Evolutionary conservation across 1,140 invertebrate species (phyloP).

Genomic region (Heliconius hewitsoni): DNA sequence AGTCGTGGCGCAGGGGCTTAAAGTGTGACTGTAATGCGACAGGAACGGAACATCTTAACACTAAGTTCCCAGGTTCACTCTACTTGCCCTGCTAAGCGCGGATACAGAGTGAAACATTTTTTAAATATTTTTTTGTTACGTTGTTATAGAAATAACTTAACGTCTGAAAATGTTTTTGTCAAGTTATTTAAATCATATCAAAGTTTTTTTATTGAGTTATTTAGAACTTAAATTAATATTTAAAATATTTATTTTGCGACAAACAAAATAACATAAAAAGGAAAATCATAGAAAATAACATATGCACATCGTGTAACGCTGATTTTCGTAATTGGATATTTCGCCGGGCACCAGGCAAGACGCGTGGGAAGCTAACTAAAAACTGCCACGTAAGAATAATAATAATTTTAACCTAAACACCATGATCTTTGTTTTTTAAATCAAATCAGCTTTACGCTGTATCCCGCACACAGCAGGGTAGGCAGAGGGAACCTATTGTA

Average conservation of each 20-base stretch:
- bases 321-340: slow-evolving; percentile 53
- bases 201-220: not conserved
- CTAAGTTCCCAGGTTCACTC: too few relatives aligned
- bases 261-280: slow-evolving; percentile 4
- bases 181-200: not conserved
- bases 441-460: too few relatives aligned
- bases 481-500: too few relatives aligned
- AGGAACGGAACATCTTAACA: too few relatives aligned
- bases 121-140: too few relatives aligned
- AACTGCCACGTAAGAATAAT: slow-evolving; percentile 45
- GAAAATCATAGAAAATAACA: slow-evolving; percentile 39
- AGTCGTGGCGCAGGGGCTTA: too few relatives aligned
- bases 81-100: too few relatives aligned
- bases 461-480: too few relatives aligned
- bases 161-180: too few relatives aligned
- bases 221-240: not conserved
- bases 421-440: not conserved
- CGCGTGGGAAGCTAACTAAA: slow-evolving; percentile 59
- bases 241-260: slow-evolving; percentile 27
- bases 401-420: slow-evolving; percentile 9
- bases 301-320: slow-evolving; percentile 52
- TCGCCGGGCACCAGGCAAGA: slow-evolving; percentile 43
- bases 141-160: too few relatives aligned
- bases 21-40: too few relatives aligned
- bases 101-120: too few relatives aligned